These are phyloP conservation scores for Tapirus terrestris DNA, from an alignment of 2,113 vertebrate species.

Conservation along the genomic window DNA sequence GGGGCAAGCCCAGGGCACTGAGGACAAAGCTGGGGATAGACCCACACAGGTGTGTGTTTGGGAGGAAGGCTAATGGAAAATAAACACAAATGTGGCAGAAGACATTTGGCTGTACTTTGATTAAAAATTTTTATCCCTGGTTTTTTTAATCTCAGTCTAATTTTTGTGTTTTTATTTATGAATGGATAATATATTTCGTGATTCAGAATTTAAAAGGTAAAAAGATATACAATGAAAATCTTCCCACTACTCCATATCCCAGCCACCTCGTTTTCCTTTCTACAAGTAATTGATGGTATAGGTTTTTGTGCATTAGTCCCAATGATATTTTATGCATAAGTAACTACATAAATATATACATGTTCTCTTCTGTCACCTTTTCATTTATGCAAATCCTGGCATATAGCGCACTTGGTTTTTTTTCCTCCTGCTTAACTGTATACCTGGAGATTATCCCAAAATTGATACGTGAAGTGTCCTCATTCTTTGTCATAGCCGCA, in stretches of 20 bases:
- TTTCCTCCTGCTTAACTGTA: rapidly evolving
- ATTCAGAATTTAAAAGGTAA: conserved; percentile 25
- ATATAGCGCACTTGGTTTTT: rapidly evolving
- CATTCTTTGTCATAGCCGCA: background rate
- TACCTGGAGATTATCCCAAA: background rate
- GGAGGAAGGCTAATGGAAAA: background rate
- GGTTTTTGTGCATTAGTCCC: background rate
- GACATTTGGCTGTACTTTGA: background rate
- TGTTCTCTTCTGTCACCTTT: background rate
- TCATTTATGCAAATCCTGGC: background rate
- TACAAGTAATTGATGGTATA: background rate
- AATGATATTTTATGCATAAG: background rate
- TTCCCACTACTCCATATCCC: background rate
- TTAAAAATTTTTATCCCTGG: background rate
- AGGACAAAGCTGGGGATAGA: background rate
- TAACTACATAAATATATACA: background rate
- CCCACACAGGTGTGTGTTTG: background rate
- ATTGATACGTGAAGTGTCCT: background rate
- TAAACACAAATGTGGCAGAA: background rate
- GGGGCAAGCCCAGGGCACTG: rapidly evolving
- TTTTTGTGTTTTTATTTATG: background rate
- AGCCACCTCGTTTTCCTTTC: background rate
- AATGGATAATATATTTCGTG: background rate
- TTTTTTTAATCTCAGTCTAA: background rate
- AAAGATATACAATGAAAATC: background rate